Conservation (phyloP, 2,113 vertebrate genomes). For the Harpagus bidentatus region DNA sequence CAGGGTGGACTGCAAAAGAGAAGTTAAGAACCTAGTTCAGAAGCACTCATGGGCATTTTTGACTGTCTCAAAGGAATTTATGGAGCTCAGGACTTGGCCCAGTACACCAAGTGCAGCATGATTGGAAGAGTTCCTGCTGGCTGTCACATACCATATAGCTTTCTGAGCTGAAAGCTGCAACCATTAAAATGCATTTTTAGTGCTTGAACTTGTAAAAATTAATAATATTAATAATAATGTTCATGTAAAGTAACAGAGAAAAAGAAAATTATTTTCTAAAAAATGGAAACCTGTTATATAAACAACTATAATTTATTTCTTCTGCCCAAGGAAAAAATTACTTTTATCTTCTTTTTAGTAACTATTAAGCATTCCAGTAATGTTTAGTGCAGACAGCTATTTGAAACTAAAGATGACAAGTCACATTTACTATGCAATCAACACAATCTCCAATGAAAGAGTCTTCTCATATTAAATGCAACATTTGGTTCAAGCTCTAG, state of each 20-base stretch:
- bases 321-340: background rate
- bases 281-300: background rate
- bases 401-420: background rate
- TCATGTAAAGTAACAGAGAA: background rate
- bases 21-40: background rate
- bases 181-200: background rate
- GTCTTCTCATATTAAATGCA: background rate
- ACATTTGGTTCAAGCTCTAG: background rate
- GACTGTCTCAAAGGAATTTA: background rate
- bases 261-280: background rate
- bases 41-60: background rate
- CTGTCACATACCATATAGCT: background rate
- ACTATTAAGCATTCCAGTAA: background rate
- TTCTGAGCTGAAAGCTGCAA: background rate
- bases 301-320: background rate
- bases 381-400: background rate
- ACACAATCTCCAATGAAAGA: background rate
- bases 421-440: background rate
- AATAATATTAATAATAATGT: background rate
- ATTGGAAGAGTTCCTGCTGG: background rate
- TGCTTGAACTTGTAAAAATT: background rate
- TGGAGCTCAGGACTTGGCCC: background rate
- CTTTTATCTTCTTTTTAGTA: background rate
- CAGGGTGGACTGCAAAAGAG: background rate
- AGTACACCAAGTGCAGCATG: background rate